Evolutionary conservation across 2,797 vertebrate genomes (phyloP).

Genomic region (Moxostoma hubbsi): DNA sequence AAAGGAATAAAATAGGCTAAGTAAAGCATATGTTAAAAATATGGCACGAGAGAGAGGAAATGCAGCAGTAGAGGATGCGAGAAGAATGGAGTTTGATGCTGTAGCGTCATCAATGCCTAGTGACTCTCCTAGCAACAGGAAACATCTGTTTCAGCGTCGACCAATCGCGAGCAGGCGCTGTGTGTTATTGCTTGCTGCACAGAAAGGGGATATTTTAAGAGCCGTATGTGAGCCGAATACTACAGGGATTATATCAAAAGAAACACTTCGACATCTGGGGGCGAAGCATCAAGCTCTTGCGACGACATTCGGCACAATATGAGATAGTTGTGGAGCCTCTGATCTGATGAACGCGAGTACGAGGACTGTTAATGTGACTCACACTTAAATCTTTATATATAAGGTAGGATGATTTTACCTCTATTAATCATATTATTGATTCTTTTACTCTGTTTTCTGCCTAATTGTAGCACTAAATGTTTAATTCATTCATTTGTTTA

Average conservation of each 20-base stretch:
- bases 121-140: conserved; percentile 92
- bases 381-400: conserved; percentile 1
- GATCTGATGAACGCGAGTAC: conserved; percentile 44
- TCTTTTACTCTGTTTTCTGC: background rate
- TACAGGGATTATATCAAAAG: conserved; percentile 56
- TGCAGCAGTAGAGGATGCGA: conserved; percentile 62
- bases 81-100: conserved; percentile 79
- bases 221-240: conserved; percentile 56
- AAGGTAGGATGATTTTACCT: conserved; percentile 7
- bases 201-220: conserved; percentile 73
- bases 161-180: conserved; percentile 80
- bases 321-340: background rate
- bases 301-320: conserved; percentile 31
- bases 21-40: conserved; percentile 19
- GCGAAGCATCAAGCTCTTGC: conserved; percentile 40
- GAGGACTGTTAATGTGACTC: conserved; percentile 34
- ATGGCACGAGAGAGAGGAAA: conserved; percentile 38
- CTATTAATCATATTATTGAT: background rate
- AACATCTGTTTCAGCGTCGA: conserved; percentile 87
- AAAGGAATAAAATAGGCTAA: background rate
- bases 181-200: conserved; percentile 62
- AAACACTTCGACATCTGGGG: conserved; percentile 51
- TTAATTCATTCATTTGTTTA: background rate
- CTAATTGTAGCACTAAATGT: background rate
- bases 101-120: conserved; percentile 86